Evolutionary conservation across 2,797 vertebrate species (phyloP).

Genomic region (Parotocinclus haroldoi): DNA sequence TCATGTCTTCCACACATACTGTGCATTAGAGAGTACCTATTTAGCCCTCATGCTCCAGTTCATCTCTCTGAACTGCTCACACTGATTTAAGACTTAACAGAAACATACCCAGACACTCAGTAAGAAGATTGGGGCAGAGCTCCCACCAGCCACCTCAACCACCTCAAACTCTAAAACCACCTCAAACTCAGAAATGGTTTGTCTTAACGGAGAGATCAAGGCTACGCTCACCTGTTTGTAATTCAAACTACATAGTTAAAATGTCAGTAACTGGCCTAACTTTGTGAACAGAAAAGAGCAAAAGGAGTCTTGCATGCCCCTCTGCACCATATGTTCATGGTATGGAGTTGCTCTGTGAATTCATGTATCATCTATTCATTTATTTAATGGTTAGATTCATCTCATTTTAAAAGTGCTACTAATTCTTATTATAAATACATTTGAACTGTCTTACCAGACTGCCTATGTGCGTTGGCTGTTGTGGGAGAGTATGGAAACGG

Average conservation of each 20-base stretch:
- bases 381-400: no score
- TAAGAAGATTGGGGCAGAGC: neutral
- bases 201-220: neutral
- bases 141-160: no score
- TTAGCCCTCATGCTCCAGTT: constrained; percentile 5
- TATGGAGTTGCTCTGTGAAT: no score
- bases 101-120: constrained; percentile 1
- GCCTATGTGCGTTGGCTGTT: constrained; percentile 44
- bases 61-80: neutral
- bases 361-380: no score
- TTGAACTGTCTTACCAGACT: constrained; percentile 39
- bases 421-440: no score
- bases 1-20: neutral
- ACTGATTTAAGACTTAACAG: constrained; percentile 29
- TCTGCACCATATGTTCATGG: no score
- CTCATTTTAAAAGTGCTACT: no score
- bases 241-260: neutral
- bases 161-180: constrained; percentile 17
- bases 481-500: constrained; percentile 70
- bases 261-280: no score
- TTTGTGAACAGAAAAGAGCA: no score
- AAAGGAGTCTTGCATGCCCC: no score
- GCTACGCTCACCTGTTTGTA: neutral
- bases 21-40: constrained; percentile 4
- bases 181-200: constrained; percentile 2